These are phyloP conservation scores for Capromys pilorides DNA, from an alignment of 2,797 vertebrate genomes.

Conservation along the genomic window DNA sequence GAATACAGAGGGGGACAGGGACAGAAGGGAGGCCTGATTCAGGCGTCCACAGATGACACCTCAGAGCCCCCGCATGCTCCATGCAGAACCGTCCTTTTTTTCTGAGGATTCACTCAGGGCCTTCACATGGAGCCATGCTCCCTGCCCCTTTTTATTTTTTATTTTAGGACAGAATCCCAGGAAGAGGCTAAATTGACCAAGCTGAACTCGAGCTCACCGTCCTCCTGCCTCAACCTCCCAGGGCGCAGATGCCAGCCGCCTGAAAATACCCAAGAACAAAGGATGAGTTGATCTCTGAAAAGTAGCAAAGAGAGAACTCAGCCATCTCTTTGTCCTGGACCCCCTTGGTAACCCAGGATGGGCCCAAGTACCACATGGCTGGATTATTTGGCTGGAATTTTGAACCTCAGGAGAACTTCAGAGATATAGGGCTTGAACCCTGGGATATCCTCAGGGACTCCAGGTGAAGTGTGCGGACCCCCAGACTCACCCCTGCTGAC, in stretches of 20 bases:
- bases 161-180: neutral
- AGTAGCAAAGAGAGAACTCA: neutral
- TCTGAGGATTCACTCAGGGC: neutral
- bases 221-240: neutral
- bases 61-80: too few relatives aligned
- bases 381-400: neutral
- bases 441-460: accelerated
- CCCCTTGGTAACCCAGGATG: neutral
- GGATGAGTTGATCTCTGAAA: neutral
- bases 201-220: neutral
- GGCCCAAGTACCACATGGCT: neutral
- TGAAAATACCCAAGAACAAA: neutral
- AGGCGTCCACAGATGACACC: neutral
- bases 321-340: neutral
- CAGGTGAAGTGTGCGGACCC: accelerated
- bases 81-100: neutral
- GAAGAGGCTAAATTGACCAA: neutral
- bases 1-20: neutral
- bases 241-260: too few relatives aligned
- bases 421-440: too few relatives aligned
- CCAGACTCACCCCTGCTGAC: accelerated
- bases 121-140: neutral
- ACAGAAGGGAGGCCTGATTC: neutral
- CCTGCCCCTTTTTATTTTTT: neutral
- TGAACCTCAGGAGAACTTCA: too few relatives aligned